A percentile compares a stretch with the other conserved stretches of the same genome.
phyloP scores from a whole-genome alignment of 2,113 vertebrate genomes.

The Butorides virescens region DNA sequence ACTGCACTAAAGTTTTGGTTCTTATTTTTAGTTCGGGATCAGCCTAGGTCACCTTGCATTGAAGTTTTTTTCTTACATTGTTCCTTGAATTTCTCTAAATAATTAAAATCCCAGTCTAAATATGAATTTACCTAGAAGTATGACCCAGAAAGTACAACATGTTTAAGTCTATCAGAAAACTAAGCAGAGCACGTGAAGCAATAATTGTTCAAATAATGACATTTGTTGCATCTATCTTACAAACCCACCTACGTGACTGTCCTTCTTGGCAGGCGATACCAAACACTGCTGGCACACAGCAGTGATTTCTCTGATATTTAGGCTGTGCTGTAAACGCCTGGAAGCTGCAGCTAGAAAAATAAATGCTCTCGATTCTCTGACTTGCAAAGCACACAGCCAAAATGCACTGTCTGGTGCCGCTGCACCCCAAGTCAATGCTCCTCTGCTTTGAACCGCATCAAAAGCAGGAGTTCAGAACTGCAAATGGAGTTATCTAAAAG shows the following conservation, averaged over 20 bases:
- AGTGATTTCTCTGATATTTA: background rate
- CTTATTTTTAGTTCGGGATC: accelerated
- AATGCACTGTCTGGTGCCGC: background rate
- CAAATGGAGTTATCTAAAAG: background rate
- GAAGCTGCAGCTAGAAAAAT: background rate
- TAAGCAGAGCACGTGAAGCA: background rate
- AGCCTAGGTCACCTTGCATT: accelerated
- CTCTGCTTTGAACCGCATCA: background rate
- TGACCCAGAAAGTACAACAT: background rate
- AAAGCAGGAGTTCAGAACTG: background rate
- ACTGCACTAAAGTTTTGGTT: too few relatives aligned
- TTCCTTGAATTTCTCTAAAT: background rate
- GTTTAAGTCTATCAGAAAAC: background rate
- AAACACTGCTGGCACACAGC: background rate
- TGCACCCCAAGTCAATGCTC: background rate
- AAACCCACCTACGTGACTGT: background rate
- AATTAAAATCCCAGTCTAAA: background rate
- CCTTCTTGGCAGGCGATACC: background rate
- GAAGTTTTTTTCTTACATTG: background rate
- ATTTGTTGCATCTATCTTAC: background rate
- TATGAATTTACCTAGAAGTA: background rate
- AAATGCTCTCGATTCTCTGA: background rate
- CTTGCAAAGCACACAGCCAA: background rate
- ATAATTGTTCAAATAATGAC: background rate
- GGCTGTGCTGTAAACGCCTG: background rate